Evolutionary conservation across 2,888 invertebrate species (phyloP), one percentile per base, ranked within the genome.

Genomic region (Exocentrus adspersus): DNA sequence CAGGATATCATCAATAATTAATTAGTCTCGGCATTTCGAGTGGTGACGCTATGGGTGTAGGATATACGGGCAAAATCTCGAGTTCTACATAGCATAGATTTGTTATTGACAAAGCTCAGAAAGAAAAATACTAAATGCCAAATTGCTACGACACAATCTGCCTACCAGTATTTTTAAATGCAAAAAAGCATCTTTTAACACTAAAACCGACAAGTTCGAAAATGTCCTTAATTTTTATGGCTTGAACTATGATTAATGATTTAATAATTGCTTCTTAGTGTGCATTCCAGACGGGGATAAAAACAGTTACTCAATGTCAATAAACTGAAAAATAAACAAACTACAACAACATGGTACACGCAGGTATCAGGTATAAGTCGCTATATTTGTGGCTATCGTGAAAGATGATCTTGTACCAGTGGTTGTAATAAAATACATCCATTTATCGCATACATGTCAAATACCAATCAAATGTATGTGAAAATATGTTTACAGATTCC

Each of bases 381-480:
- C 64, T 63, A 59, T 71, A 63, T 65, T 68, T 59, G 51, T 58
- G 63, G 64, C 64, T 64, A 68, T 68, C 68, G 59, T 54, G 64
- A 68, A 66, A 68, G 63, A 65, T 68, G 68, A 65, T 65, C 65
- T 62, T 65, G 67, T 70, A 69, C 65, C 56, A 63, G 68, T 70
- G 66, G 70, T 68, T 68, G 74, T 74, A 75, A 77, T 76, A 77
- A 77, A 76, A 74, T 75, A 76, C 71, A 65, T 67, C 73, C 72
- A 74, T 75, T 75, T 75, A 77, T 75, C 75, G 75, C 69, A 56
- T 67, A 63, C 70, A 72, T 66, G 75, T 75, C 74, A 76, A 76
- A 73, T 71, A 74, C 76, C 76, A 74, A 77, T 77, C 77, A 75
- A 75, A 76, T 69, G 63, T 69, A 73, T 72, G 74, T 75, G 72